Evolutionary conservation across 2,888 invertebrate genomes (phyloP).

Genomic region (Synanthedon vespiformis): DNA sequence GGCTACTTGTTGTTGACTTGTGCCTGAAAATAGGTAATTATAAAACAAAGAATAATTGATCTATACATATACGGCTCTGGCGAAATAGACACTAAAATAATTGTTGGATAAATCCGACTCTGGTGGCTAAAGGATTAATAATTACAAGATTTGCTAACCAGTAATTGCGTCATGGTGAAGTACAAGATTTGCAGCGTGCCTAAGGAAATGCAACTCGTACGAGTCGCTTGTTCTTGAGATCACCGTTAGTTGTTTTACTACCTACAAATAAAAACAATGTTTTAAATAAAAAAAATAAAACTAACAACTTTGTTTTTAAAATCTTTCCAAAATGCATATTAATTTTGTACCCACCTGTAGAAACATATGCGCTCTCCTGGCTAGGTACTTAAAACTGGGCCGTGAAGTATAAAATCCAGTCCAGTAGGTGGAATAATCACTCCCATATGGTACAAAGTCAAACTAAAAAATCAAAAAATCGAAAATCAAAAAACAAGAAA

Average conservation of each 20-base stretch:
- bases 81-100: no score
- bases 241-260: slow-evolving; percentile 47
- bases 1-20: slow-evolving; percentile 71
- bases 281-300: no score
- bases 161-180: slow-evolving; percentile 94
- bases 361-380: slow-evolving; percentile 59
- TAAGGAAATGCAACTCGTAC: slow-evolving; percentile 47
- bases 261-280: slow-evolving; percentile 14
- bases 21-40: slow-evolving; percentile 38
- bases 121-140: no score
- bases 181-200: slow-evolving; percentile 69
- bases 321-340: no score
- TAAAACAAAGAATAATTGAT: background rate
- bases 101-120: no score
- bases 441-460: slow-evolving; percentile 78
- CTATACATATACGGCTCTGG: no score
- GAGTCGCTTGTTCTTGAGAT: slow-evolving; percentile 39
- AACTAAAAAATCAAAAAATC: slow-evolving; percentile 49
- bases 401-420: slow-evolving; percentile 76
- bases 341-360: slow-evolving; percentile 51
- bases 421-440: slow-evolving; percentile 76
- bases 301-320: no score
- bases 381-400: slow-evolving; percentile 66
- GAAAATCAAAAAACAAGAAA: no score
- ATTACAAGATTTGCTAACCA: slow-evolving; percentile 49